Evolutionary conservation across 2,888 invertebrate genomes (phyloP).

Genomic region (Tortricodes alternella): DNA sequence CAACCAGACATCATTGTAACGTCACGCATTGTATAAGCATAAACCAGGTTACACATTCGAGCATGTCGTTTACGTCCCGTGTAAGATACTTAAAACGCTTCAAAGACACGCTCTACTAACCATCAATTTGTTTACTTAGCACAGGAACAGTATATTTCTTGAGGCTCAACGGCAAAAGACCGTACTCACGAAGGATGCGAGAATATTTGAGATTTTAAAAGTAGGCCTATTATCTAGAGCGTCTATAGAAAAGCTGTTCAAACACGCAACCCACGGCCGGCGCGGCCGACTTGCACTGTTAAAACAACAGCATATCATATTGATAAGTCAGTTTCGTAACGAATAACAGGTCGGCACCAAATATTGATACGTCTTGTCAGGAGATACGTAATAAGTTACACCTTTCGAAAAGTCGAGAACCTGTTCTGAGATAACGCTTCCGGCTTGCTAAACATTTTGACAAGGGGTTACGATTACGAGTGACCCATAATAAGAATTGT

Average conservation of each 20-base stretch:
- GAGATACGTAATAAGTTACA: constrained; percentile 45
- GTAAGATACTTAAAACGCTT: constrained; percentile 1
- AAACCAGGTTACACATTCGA: constrained; percentile 63
- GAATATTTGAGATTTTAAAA: constrained; percentile 2
- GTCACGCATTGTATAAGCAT: constrained; percentile 54
- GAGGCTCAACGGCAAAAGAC: background rate
- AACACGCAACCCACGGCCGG: constrained; percentile 25
- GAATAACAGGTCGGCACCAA: constrained; percentile 31
- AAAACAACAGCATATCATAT: constrained; percentile 30
- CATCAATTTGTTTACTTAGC: background rate
- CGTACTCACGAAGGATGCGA: background rate
- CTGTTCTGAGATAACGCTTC: constrained; percentile 55
- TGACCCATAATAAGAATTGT: background rate
- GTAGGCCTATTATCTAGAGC: constrained; percentile 16
- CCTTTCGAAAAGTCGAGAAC: constrained; percentile 67
- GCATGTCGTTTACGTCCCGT: constrained; percentile 59
- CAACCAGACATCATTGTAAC: constrained; percentile 39
- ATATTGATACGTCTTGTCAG: constrained; percentile 37
- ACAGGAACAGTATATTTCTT: background rate
- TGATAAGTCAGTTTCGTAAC: constrained; percentile 30
- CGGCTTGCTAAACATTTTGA: constrained; percentile 49
- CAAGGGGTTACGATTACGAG: constrained; percentile 31
- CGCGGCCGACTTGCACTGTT: constrained; percentile 17
- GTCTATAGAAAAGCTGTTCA: constrained; percentile 20
- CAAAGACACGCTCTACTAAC: constrained; percentile 18